phyloP scores from a whole-genome alignment of 2,797 vertebrate species.

The Orestias chungarensis region DNA sequence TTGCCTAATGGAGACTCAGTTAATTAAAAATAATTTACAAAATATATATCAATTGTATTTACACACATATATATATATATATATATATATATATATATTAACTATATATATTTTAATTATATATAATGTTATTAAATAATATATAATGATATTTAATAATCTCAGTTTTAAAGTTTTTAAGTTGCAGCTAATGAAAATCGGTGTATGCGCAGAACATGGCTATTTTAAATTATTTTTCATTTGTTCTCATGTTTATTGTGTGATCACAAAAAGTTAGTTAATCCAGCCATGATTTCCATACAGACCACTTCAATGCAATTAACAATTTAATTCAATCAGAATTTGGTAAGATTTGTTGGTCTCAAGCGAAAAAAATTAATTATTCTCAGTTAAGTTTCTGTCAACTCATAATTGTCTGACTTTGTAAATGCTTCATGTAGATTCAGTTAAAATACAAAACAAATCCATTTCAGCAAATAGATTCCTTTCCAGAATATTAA shows the following conservation, averaged over 20 bases:
- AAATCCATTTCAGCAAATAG: background rate
- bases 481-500: background rate
- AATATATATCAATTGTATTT: too few relatives aligned
- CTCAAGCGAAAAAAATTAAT: background rate
- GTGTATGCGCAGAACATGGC: background rate
- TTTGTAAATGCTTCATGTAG: background rate
- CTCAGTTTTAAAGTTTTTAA: too few relatives aligned
- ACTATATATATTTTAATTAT: too few relatives aligned
- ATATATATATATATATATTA: too few relatives aligned
- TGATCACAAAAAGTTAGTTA: background rate
- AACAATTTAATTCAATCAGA: background rate
- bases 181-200: too few relatives aligned
- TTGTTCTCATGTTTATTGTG: background rate
- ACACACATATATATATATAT: too few relatives aligned
- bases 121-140: too few relatives aligned
- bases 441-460: background rate
- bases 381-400: background rate
- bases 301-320: background rate
- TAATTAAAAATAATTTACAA: too few relatives aligned
- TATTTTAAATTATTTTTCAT: background rate
- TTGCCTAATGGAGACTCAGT: background rate
- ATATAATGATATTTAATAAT: too few relatives aligned
- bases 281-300: background rate
- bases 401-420: background rate
- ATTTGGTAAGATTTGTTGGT: background rate